Base-by-base conservation (phyloP, 1,140 invertebrate genomes). In the Eriosoma lanigerum region DNA sequence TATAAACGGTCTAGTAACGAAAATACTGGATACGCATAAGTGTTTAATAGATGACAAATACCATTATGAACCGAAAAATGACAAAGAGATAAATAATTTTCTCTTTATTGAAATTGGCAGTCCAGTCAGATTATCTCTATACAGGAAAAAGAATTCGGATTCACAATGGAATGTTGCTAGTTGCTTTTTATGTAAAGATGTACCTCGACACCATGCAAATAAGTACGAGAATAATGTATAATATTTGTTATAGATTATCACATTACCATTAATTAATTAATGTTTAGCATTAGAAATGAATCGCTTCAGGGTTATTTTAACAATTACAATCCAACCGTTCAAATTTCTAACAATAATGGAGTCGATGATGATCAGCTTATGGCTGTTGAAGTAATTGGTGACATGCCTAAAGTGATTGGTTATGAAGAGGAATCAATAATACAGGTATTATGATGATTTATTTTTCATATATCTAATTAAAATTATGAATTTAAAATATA, bases 31-130 rank as follows among this genome's bases (percentile, higher is more conserved):
- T 26, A 62, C 56, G 9, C 38, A 78, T 38, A 78, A 78, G 9
- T 78, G 75, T 62, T 1, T 78, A 5, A 78, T 78, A 10, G 9
- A 78, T 5, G 17, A 29, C 3, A 60, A 32, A 10, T 78, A 78
- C 9, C 44, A 78, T n/a, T 78, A 78, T 60, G 56, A 78, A 17
- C 75, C 75, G 5, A 78, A 78, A 78, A 78, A 56, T 10, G 75
- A 78, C 0, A 78, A 60, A 29, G 75, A 78, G 46, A 78, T 62
- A 29, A 56, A 56, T 5, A 78, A 78, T 17, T 78, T 78, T n/a
- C 15, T 56, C 9, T 62, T 26, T 19, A 21, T 78, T 4, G 75
- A 78, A 19, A 1, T 78, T 1, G 60, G 44, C 50, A 78, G 75
- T 48, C 21, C 75, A 1, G 75, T 78, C 13, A 78, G 75, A 8